phyloP scores from a whole-genome alignment of 2,797 vertebrate genomes.

The Pygocentrus nattereri region DNA sequence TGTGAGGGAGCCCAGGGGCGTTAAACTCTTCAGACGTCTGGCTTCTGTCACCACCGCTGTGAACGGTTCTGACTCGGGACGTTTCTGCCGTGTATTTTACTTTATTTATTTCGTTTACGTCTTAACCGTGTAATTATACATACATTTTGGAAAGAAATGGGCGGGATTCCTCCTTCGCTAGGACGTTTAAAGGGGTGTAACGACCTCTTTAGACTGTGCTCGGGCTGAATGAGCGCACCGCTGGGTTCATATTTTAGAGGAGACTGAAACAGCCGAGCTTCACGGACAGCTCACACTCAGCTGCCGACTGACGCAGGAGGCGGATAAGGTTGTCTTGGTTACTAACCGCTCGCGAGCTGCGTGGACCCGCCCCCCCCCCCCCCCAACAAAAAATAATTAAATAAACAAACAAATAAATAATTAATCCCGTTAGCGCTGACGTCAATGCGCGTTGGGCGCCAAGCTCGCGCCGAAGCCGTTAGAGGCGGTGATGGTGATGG shows the following conservation, averaged over 20 bases:
- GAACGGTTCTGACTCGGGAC: too few relatives aligned
- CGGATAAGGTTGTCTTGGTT: conserved; percentile 79
- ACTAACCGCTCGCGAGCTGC: conserved; percentile 66
- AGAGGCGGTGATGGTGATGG: background rate
- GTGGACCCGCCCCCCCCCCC: conserved; percentile 56
- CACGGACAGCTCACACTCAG: background rate
- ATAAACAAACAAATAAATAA: conserved; percentile 47
- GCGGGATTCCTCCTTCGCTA: too few relatives aligned
- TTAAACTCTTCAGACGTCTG: too few relatives aligned
- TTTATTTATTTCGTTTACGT: too few relatives aligned
- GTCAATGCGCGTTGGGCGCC: conserved; percentile 74
- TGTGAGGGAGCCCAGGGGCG: too few relatives aligned
- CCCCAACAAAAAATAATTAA: background rate
- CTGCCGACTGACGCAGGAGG: conserved; percentile 67
- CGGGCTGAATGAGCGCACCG: background rate
- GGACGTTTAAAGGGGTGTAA: too few relatives aligned
- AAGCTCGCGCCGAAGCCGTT: conserved; percentile 45
- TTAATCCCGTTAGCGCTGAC: conserved; percentile 69
- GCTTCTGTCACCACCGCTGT: too few relatives aligned
- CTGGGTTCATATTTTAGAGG: background rate
- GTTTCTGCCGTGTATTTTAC: too few relatives aligned
- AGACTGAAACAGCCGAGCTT: background rate
- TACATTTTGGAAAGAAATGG: too few relatives aligned
- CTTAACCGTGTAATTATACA: too few relatives aligned
- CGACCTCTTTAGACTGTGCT: background rate